phyloP scores from a whole-genome alignment of 2,888 invertebrate genomes.

The Platypus cylindrus region DNA sequence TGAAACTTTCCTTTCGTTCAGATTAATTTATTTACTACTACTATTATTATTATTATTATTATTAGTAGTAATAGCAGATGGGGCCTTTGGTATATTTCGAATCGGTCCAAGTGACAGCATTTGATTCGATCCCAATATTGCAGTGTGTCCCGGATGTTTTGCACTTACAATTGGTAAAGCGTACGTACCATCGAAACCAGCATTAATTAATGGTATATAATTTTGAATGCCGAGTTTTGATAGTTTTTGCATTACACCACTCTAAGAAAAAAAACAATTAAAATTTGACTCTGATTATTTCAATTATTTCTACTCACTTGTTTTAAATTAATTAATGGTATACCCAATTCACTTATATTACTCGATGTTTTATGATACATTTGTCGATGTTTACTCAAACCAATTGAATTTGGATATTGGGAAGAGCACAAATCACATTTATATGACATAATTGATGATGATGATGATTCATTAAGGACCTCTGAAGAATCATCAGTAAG shows the following conservation, averaged over 20 bases:
- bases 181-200: constrained; percentile 36
- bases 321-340: constrained; percentile 61
- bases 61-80: too few relatives aligned
- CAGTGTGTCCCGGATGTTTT: constrained; percentile 26
- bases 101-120: constrained; percentile 61
- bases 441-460: constrained; percentile 32
- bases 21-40: constrained; percentile 1
- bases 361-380: constrained; percentile 43
- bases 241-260: constrained; percentile 50
- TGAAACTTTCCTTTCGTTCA: not conserved
- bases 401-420: constrained; percentile 52
- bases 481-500: constrained; percentile 39
- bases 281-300: not conserved
- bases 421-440: constrained; percentile 62
- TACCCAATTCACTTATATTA: constrained; percentile 50
- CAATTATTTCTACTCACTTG: constrained; percentile 6
- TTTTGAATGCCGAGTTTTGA: constrained; percentile 56
- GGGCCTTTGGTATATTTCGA: constrained; percentile 28
- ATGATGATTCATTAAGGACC: constrained; percentile 6
- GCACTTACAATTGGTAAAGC: constrained; percentile 50
- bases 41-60: constrained; percentile 6
- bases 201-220: constrained; percentile 59
- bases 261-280: constrained; percentile 31
- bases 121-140: constrained; percentile 54
- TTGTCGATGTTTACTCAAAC: constrained; percentile 49